phyloP scores from a whole-genome alignment of 2,113 vertebrate genomes.

The Craseonycteris thonglongyai region DNA sequence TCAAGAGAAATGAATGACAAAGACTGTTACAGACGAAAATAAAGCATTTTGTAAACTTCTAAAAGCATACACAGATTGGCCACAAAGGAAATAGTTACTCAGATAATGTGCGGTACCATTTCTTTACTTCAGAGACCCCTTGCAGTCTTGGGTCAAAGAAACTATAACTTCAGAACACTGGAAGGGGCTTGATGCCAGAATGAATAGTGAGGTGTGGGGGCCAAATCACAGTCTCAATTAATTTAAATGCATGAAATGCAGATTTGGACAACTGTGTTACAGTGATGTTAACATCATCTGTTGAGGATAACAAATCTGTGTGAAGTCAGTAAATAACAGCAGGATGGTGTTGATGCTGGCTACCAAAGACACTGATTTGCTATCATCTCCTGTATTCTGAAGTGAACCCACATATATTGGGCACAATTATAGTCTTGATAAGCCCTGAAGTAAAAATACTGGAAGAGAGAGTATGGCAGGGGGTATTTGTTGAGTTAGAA shows the following conservation, averaged over 20 bases:
- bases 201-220: background rate
- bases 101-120: constrained; percentile 59
- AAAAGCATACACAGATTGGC: constrained; percentile 75
- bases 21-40: constrained; percentile 78
- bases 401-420: constrained; percentile 40
- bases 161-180: constrained; percentile 56
- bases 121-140: constrained; percentile 62
- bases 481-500: constrained; percentile 36
- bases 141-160: constrained; percentile 51
- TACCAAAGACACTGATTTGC: constrained; percentile 26
- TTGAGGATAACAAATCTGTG: constrained; percentile 38
- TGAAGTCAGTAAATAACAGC: constrained; percentile 30
- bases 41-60: constrained; percentile 74
- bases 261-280: constrained; percentile 74
- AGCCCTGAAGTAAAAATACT: constrained; percentile 55
- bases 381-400: constrained; percentile 43
- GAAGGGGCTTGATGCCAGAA: constrained; percentile 39
- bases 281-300: constrained; percentile 62
- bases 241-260: constrained; percentile 77
- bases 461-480: constrained; percentile 74
- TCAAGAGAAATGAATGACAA: constrained; percentile 75
- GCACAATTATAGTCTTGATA: constrained; percentile 50
- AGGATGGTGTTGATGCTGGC: constrained; percentile 55
- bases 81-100: constrained; percentile 67
- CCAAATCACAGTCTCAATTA: constrained; percentile 72